Conservation (phyloP, 2,113 vertebrate genomes). For the Calidris pugnax region DNA sequence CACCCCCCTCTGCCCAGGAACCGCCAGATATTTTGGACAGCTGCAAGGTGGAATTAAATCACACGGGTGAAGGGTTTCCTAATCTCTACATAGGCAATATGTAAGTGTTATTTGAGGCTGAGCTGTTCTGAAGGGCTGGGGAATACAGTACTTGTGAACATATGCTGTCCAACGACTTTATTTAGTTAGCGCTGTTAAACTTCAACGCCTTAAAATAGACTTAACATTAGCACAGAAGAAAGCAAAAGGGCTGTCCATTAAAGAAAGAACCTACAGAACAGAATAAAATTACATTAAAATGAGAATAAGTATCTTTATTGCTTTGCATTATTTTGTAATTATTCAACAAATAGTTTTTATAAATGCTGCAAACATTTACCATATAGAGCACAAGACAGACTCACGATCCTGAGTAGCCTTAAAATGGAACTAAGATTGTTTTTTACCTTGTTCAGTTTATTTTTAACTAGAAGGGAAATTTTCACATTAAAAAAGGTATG, state of each 20-base stretch:
- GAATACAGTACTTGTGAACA: background rate
- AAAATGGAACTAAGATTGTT: background rate
- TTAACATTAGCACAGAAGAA: background rate
- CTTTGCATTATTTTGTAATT: background rate
- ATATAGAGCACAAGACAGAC: background rate
- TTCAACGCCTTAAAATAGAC: slow-evolving; percentile 13
- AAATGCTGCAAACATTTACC: background rate
- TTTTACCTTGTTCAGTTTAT: background rate
- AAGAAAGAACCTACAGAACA: background rate
- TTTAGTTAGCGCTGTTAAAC: background rate
- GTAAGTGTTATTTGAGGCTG: slow-evolving; percentile 71
- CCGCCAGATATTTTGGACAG: slow-evolving; percentile 78
- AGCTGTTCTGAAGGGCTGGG: slow-evolving; percentile 13
- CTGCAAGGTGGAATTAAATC: slow-evolving; percentile 78
- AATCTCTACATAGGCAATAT: slow-evolving; percentile 79
- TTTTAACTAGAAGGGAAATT: background rate
- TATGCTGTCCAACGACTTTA: background rate
- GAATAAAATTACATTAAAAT: background rate
- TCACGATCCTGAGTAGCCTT: background rate
- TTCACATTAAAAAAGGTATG: background rate
- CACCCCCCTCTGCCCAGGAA: slow-evolving; percentile 73
- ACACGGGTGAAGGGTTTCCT: slow-evolving; percentile 81
- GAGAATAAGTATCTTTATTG: background rate
- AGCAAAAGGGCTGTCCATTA: background rate
- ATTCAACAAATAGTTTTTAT: background rate